These are phyloP conservation scores for Cephus nigrinus DNA, from an alignment of 2,888 invertebrate genomes.

Conservation along the genomic window DNA sequence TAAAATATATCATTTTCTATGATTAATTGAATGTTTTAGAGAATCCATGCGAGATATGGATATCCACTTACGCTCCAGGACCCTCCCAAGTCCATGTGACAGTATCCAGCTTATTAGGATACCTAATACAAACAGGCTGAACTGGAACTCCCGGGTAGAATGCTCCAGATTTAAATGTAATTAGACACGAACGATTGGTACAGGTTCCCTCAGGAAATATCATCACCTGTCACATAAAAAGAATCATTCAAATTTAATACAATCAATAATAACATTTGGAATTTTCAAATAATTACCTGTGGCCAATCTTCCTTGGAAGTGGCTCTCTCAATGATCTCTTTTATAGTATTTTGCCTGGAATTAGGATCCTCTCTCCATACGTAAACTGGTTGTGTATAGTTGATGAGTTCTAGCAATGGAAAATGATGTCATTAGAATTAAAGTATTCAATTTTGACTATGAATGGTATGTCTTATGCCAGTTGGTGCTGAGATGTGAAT, in stretches of 20 bases:
- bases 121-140: constrained; percentile 92
- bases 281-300: constrained; percentile 70
- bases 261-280: background rate
- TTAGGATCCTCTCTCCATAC: constrained; percentile 94
- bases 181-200: constrained; percentile 91
- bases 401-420: constrained; percentile 78
- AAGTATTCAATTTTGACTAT: background rate
- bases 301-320: constrained; percentile 90
- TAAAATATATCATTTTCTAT: constrained; percentile 61
- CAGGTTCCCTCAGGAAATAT: constrained; percentile 98
- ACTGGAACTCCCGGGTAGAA: constrained; percentile 96
- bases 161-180: constrained; percentile 91
- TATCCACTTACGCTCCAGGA: constrained; percentile 85
- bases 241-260: background rate
- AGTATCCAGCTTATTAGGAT: constrained; percentile 89
- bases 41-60: background rate
- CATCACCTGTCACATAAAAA: constrained; percentile 72
- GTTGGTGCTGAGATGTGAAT: background rate
- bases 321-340: constrained; percentile 87
- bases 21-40: background rate
- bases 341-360: constrained; percentile 90
- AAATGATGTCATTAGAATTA: background rate
- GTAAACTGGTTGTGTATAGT: constrained; percentile 95
- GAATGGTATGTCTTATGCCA: background rate
- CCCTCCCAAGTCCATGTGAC: constrained; percentile 97